A percentile compares a stretch with the other conserved stretches of the same genome.
Conservation (phyloP, 2,113 vertebrate species). For the Pomatostomus ruficeps region DNA sequence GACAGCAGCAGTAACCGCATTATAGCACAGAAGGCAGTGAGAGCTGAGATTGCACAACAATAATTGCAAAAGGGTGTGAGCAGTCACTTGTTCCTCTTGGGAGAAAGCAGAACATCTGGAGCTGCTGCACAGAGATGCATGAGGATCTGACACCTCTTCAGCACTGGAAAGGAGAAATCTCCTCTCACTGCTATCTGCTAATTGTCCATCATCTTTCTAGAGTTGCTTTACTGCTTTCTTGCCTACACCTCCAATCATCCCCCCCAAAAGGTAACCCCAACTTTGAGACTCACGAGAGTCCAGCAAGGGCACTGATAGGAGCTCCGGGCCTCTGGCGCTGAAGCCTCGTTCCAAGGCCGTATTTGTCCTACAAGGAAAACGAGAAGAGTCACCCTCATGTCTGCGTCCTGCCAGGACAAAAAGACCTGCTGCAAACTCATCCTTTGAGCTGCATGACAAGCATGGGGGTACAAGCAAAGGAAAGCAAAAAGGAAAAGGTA, state of each 20-base stretch:
- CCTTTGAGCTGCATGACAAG: conserved; percentile 60
- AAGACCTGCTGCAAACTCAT: conserved; percentile 30
- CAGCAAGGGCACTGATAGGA: conserved; percentile 88
- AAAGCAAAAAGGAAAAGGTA: conserved; percentile 54
- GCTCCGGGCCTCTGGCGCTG: conserved; percentile 90
- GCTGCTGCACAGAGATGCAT: background rate
- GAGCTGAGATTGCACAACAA: background rate
- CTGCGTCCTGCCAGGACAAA: background rate
- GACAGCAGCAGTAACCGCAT: background rate
- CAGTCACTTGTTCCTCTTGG: background rate
- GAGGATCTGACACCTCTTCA: background rate
- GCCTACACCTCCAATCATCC: background rate
- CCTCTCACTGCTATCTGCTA: background rate
- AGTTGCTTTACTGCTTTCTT: background rate
- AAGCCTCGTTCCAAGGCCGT: conserved; percentile 91
- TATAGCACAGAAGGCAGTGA: background rate
- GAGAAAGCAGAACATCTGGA: background rate
- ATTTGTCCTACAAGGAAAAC: conserved; percentile 84
- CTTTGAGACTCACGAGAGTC: conserved; percentile 87
- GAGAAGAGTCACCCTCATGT: background rate
- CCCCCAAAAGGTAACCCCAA: background rate
- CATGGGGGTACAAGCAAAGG: conserved; percentile 52
- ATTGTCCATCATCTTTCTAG: background rate
- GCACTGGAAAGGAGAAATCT: accelerated
- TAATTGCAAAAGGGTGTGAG: background rate